Conservation (phyloP, 2,113 vertebrate species). For the Melanostigma gelatinosum region DNA sequence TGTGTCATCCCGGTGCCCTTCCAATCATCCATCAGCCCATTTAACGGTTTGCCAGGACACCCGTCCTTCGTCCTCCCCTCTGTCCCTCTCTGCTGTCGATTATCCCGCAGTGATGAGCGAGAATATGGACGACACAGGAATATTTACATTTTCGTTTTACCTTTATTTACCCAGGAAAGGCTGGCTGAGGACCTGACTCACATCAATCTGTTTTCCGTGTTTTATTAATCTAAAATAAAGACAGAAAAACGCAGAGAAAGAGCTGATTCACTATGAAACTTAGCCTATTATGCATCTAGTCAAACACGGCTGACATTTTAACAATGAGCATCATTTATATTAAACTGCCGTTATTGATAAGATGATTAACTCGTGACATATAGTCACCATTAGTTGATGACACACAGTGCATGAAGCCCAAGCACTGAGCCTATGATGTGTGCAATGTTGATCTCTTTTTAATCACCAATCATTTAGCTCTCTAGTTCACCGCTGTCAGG, state of each 20-base stretch:
- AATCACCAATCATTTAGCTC: conserved; percentile 46
- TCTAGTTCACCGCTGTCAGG: conserved; percentile 22
- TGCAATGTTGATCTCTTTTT: conserved; percentile 47
- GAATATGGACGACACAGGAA: neutral
- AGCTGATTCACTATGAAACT: conserved; percentile 30
- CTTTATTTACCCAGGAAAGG: neutral
- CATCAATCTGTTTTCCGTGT: neutral
- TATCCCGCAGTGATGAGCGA: neutral
- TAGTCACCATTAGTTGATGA: conserved; percentile 54
- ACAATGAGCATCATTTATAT: conserved; percentile 58
- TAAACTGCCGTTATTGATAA: conserved; percentile 57
- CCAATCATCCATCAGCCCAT: conserved; percentile 14
- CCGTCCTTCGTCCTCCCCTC: neutral
- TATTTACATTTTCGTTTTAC: neutral
- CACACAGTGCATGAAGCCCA: conserved; percentile 23
- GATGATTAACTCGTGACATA: conserved; percentile 56
- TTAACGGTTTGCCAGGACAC: conserved; percentile 27
- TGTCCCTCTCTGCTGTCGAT: neutral
- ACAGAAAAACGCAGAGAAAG: neutral
- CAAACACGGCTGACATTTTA: conserved; percentile 50
- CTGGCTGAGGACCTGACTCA: neutral
- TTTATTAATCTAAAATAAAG: neutral
- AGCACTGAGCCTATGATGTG: conserved; percentile 9
- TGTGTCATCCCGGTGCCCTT: conserved; percentile 24
- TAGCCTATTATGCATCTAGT: conserved; percentile 21